These are phyloP conservation scores for Microcebus griseorufus DNA, from an alignment of 2,113 vertebrate species.

Conservation along the genomic window DNA sequence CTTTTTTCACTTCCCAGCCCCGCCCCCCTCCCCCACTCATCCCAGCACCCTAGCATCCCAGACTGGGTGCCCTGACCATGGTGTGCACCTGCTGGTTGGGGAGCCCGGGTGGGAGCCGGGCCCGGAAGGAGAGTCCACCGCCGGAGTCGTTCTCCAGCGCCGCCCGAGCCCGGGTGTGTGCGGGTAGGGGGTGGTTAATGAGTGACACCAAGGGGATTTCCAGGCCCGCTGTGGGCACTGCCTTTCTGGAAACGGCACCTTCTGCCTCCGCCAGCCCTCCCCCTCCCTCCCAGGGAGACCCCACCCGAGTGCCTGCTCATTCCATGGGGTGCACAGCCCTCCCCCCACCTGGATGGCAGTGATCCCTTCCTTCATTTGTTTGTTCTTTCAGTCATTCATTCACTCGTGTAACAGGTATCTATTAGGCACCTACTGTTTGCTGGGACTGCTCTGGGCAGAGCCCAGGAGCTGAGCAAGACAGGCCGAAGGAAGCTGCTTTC, in stretches of 20 bases:
- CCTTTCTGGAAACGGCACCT: neutral
- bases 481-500: rapidly evolving
- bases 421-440: rapidly evolving
- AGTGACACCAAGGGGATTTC: conserved; percentile 58
- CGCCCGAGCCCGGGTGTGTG: neutral
- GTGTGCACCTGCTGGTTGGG: neutral
- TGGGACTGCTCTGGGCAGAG: neutral
- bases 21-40: rapidly evolving
- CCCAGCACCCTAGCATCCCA: no score
- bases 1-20: no score
- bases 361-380: neutral
- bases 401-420: neutral
- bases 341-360: neutral
- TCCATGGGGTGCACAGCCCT: neutral
- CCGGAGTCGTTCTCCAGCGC: neutral
- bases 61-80: rapidly evolving
- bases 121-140: no score
- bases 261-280: neutral
- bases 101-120: neutral
- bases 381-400: neutral
- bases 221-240: neutral
- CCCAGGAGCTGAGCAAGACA: neutral
- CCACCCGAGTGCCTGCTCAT: neutral
- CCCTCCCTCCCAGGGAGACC: neutral
- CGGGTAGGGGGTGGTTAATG: neutral